Evolutionary conservation across 2,797 vertebrate genomes (phyloP), one percentile per base, ranked within the genome.

Genomic region (Eupleurogrammus muticus): DNA sequence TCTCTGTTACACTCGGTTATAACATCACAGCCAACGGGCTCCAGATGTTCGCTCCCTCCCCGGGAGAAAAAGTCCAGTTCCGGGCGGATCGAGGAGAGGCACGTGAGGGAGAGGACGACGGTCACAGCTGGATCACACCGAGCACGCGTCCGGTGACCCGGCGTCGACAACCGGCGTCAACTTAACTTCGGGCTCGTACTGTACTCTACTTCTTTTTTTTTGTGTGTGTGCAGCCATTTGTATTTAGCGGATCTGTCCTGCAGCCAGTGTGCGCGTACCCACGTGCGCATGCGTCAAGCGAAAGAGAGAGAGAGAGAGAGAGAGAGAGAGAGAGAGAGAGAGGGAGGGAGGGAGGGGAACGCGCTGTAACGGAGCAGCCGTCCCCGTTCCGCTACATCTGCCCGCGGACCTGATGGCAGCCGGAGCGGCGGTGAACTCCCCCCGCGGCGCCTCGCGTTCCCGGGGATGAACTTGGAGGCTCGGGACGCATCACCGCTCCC

Each of bases 271-370:
- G 65, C 77, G 77, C 70, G 44, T 24, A 57, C 14, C 35, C 32
- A 23, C 16, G 1, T 59, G 85, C 87, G 90, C 90, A 90, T 88
- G 88, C 90, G 90, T 59, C 16, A 7, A 12, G 48, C 12, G 20
- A 50, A 20, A 50, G 48, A 12, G 14, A 21, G 47, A 9, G 47
- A 28, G 28, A 28, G 28, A 28, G 28, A 28, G 28, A 28, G 28
- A 28, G 28, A 28, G 28, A 28, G 28, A 28, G 28, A 28, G 28
- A 28, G 28, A 28, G n/a, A n/a, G 32, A 34, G 32, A 34, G 32
- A 34, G 32, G 8, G 32, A 34, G 32, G 8, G 32, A 34, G 1
- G 6, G 21, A 28, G 65, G 65, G 59, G 82, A 35, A 66, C 62
- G 77, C 49, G 65, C 61, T 73, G 75, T 53, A 57, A 76, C 55